Conservation (phyloP, 2,113 vertebrate genomes). For the Gulo gulo region DNA sequence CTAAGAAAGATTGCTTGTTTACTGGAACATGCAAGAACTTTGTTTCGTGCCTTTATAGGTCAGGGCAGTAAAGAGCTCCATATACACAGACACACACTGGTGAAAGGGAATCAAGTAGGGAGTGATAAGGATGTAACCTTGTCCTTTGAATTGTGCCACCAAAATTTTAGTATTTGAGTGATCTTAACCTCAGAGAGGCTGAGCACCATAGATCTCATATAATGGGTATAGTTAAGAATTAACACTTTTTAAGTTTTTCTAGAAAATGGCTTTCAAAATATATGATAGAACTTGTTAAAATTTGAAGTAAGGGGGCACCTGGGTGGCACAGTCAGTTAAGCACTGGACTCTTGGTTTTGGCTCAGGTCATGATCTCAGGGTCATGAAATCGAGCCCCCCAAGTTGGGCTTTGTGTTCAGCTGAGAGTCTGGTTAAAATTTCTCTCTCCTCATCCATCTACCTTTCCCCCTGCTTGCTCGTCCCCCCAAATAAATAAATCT, state of each 20-base stretch:
- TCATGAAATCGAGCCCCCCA: neutral
- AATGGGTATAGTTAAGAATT: conserved; percentile 18
- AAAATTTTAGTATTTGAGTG: neutral
- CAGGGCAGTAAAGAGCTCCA: neutral
- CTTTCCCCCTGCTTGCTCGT: neutral
- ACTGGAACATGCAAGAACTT: neutral
- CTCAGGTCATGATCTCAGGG: neutral
- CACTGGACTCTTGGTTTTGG: neutral
- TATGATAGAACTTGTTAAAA: conserved; percentile 9
- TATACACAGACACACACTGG: neutral
- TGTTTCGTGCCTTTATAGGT: conserved; percentile 48
- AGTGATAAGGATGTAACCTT: neutral
- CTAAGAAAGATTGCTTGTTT: neutral
- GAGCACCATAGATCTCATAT: neutral
- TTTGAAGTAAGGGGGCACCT: neutral
- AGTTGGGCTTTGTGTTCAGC: neutral
- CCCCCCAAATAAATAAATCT: neutral
- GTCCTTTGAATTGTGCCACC: neutral
- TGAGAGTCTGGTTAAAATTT: neutral
- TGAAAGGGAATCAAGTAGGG: neutral
- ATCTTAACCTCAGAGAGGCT: neutral
- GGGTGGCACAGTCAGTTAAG: neutral
- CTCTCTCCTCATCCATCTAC: neutral
- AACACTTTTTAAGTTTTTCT: neutral
- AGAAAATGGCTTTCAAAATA: neutral